A percentile compares a stretch with the other conserved stretches of the same genome.
phyloP scores from a whole-genome alignment of 2,113 vertebrate genomes.

The Dipodomys spectabilis region DNA sequence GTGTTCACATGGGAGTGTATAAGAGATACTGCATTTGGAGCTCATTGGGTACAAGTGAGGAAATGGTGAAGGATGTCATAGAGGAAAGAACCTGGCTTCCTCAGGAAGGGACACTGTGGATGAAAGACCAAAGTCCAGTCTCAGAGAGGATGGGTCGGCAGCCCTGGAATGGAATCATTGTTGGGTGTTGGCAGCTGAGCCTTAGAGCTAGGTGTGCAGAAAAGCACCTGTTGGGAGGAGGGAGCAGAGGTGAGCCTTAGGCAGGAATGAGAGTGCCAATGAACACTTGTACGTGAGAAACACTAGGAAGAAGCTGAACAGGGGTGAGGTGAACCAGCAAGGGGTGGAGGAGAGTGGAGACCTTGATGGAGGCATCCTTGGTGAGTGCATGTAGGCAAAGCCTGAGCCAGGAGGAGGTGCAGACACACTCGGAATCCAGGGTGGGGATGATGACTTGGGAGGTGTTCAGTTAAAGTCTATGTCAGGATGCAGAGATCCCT shows the following conservation, averaged over 20 bases:
- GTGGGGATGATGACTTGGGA: background rate
- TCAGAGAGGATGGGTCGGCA: too few species aligned
- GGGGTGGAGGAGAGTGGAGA: background rate
- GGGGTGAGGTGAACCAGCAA: background rate
- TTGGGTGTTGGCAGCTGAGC: background rate
- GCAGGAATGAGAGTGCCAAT: background rate
- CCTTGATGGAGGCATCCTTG: background rate
- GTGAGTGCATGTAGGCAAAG: too few species aligned
- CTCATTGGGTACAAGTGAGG: background rate
- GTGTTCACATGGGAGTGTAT: background rate
- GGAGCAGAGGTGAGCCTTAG: background rate
- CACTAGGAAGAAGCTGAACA: background rate
- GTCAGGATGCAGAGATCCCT: background rate
- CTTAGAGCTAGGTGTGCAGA: background rate
- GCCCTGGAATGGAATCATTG: rapidly evolving
- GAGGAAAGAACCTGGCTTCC: background rate
- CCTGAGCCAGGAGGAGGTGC: background rate
- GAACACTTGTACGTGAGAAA: too few species aligned
- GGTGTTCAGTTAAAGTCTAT: background rate
- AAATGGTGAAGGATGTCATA: background rate
- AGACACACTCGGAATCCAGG: background rate
- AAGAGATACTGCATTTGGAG: background rate
- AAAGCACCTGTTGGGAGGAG: background rate
- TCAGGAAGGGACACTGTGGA: background rate
- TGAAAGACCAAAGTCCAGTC: rapidly evolving